Evolutionary conservation across 23 tunicate species (phyloP).

Genomic region (Botrylloides violaceus): DNA sequence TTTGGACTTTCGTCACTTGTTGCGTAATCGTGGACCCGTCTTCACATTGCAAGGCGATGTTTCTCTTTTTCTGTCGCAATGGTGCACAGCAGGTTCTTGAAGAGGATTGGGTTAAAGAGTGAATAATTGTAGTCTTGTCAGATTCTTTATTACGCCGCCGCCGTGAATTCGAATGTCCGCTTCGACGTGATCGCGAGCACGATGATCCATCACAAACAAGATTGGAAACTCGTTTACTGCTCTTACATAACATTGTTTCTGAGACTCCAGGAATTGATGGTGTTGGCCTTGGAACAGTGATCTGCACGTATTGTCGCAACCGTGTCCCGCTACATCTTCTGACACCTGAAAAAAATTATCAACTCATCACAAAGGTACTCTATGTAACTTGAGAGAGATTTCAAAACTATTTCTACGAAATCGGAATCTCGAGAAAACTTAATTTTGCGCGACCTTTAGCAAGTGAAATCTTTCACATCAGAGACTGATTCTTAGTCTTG

Average conservation of each 20-base stretch:
- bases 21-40: constrained; percentile 41
- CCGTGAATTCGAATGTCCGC: not conserved
- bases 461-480: no score
- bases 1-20: constrained; percentile 38
- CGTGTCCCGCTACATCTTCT: constrained; percentile 24
- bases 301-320: constrained; percentile 13
- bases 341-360: constrained; percentile 7
- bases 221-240: constrained; percentile 36
- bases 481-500: no score
- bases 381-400: no score
- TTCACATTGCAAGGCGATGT: constrained; percentile 42
- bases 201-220: constrained; percentile 46
- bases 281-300: constrained; percentile 3
- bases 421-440: no score
- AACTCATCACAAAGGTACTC: no score
- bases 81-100: constrained; percentile 58
- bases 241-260: constrained; percentile 40
- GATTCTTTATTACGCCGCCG: not conserved
- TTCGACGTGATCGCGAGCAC: not conserved
- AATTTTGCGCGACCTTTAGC: no score
- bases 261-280: not conserved
- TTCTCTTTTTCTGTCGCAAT: constrained; percentile 16
- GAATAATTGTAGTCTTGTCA: not conserved
- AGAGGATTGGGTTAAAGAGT: constrained; percentile 18
- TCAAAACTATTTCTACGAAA: no score